phyloP scores from a whole-genome alignment of 2,113 vertebrate species.

The Pluvianellus socialis region DNA sequence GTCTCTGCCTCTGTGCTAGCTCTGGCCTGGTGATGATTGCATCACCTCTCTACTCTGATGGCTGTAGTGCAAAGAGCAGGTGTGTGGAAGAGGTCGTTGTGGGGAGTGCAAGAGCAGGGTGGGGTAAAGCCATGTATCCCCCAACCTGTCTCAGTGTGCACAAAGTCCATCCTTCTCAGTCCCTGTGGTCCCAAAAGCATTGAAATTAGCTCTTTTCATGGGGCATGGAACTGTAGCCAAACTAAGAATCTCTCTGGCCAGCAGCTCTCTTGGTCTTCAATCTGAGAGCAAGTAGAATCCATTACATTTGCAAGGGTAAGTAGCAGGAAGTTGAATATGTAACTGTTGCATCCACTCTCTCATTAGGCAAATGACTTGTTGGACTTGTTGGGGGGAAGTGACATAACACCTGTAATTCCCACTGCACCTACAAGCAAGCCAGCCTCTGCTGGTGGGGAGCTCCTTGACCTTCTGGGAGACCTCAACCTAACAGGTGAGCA shows the following conservation, averaged over 20 bases:
- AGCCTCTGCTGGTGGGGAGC: slow-evolving; percentile 90
- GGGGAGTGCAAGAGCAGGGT: not conserved
- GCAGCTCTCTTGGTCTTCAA: not conserved
- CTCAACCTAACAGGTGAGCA: slow-evolving; percentile 88
- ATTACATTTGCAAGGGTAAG: not conserved
- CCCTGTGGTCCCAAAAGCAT: not conserved
- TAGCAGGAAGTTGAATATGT: not conserved
- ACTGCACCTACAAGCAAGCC: slow-evolving; percentile 88
- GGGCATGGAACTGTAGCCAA: not conserved
- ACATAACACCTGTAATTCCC: slow-evolving; percentile 91
- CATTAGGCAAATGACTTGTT: slow-evolving; percentile 93
- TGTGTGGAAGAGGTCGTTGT: not conserved
- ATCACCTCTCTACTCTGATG: not conserved
- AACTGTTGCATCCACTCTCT: slow-evolving; percentile 28
- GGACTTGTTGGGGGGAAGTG: slow-evolving; percentile 91
- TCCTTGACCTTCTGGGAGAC: slow-evolving; percentile 94
- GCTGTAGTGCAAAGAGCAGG: not conserved
- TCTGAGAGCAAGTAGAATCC: not conserved
- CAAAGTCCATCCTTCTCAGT: not conserved
- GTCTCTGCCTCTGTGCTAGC: not conserved
- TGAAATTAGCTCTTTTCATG: not conserved
- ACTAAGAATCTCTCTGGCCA: not conserved
- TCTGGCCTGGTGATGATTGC: not conserved
- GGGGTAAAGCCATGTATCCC: not conserved
- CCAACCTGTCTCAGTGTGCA: not conserved